Percentiles rank a stretch among this genome's conserved stretches.
phyloP scores from a whole-genome alignment of 2,888 invertebrate genomes.

The Scaeva pyrastri region DNA sequence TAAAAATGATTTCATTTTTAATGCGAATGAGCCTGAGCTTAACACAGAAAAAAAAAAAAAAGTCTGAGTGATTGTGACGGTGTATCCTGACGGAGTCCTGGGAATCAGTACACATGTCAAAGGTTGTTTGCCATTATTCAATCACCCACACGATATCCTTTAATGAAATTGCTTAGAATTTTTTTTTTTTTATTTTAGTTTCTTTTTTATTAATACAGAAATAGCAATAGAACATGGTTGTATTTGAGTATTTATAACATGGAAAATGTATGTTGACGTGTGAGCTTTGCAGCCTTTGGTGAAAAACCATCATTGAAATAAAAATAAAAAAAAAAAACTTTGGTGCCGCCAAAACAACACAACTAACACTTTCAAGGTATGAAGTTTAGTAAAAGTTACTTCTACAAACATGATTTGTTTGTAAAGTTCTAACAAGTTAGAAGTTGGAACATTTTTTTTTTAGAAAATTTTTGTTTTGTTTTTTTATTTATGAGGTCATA shows the following conservation, averaged over 20 bases:
- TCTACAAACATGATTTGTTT: too few species aligned
- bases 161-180: conserved; percentile 52
- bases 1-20: conserved; percentile 71
- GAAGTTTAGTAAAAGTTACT: background rate
- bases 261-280: conserved; percentile 14
- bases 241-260: conserved; percentile 9
- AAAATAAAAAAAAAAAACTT: background rate
- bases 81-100: conserved; percentile 42
- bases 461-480: too few species aligned
- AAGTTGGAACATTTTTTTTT: too few species aligned
- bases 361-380: background rate
- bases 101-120: conserved; percentile 70
- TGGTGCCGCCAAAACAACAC: conserved; percentile 1
- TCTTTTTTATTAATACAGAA: conserved; percentile 3
- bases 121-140: conserved; percentile 69
- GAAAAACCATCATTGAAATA: background rate
- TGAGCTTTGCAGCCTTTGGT: conserved; percentile 13
- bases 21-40: conserved; percentile 32
- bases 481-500: too few species aligned
- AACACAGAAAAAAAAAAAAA: background rate
- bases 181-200: conserved; percentile 18
- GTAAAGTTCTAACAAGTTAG: too few species aligned
- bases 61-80: conserved; percentile 1
- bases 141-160: conserved; percentile 67
- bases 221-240: background rate